Base-by-base conservation (phyloP, 2,888 invertebrate species). In the Zygogramma bicolorata region DNA sequence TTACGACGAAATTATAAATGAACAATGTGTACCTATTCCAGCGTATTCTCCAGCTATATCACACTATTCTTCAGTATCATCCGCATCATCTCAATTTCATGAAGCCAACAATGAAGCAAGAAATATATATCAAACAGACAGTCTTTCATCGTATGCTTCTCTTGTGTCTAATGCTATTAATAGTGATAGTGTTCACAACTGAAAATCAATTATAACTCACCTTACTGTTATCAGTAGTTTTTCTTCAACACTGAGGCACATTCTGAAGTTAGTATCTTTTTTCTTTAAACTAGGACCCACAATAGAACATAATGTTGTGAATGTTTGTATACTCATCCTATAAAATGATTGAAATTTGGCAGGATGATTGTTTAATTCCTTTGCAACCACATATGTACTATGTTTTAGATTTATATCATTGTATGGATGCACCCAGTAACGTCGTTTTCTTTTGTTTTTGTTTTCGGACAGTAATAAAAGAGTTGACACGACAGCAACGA, bases 1-100 rank as follows among this genome's bases (percentile, higher is more conserved):
- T 65, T 73, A 62, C 29, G 73, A 73, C 58, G 70, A 73, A 27
- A 73, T 73, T 70, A 40, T 61, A 70, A 73, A 73, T 58, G 70
- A 70, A 70, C 34, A 70, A 29, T 72, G 40, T 65, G 68, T 70
- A 70, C 61, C 31, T 53, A 53, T 29, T 65, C 15, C 65, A 34
- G 65, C 22, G 20, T 60, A 58, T 59, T 58, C 59, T 58, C 59
- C 67, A 42, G 40, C 59, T 59, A 29, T 59, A 59, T 59, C 40
- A 27, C 15, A 57, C 38, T 66, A 58, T 66, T 58, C 58, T 66
- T 66, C 59, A 59, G 59, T 60, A 67, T 67, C 59, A 42, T 38
- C 67, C 29, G 10, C 61, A 61, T 29, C 34, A 27, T 65, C 65
- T 18, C 31, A 29, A 34, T 65, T 53, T 29, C 18, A 46, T 65